phyloP scores from a whole-genome alignment of 2,797 vertebrate species.

The Poecilia wingei region DNA sequence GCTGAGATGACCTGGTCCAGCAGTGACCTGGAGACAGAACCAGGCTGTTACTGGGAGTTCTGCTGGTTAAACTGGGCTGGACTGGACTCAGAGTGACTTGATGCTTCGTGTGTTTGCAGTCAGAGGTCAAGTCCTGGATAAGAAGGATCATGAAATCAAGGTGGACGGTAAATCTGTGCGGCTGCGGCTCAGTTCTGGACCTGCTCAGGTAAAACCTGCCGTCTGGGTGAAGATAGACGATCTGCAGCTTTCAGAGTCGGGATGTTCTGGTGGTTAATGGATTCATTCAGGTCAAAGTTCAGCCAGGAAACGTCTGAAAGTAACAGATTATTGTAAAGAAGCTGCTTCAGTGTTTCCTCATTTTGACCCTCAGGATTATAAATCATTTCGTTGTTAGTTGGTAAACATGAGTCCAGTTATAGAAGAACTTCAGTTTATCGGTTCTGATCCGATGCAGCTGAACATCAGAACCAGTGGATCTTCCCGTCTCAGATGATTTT shows the following conservation, averaged over 20 bases:
- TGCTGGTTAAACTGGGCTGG: background rate
- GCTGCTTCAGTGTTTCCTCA: background rate
- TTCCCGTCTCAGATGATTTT: background rate
- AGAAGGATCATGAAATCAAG: constrained; percentile 47
- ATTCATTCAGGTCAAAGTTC: too few relatives aligned
- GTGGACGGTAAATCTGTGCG: constrained; percentile 24
- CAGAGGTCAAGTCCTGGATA: constrained; percentile 51
- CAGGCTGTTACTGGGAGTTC: background rate
- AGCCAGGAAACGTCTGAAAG: too few relatives aligned
- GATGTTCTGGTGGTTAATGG: too few relatives aligned
- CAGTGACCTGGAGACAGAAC: background rate
- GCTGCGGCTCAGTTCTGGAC: constrained; percentile 36
- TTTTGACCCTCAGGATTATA: background rate
- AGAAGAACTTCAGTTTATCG: background rate
- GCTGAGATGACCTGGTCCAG: too few relatives aligned
- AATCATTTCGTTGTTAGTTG: background rate
- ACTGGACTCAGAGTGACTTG: background rate
- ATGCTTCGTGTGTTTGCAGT: constrained; percentile 33
- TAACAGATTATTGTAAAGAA: too few relatives aligned
- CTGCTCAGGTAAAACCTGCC: background rate
- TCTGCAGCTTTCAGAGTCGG: too few relatives aligned
- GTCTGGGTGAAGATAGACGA: too few relatives aligned
- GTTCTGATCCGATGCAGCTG: background rate
- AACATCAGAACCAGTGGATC: background rate
- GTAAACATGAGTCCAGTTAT: background rate